Evolutionary conservation across 2,797 vertebrate species (phyloP).

Genomic region (Hippoglossus hippoglossus): DNA sequence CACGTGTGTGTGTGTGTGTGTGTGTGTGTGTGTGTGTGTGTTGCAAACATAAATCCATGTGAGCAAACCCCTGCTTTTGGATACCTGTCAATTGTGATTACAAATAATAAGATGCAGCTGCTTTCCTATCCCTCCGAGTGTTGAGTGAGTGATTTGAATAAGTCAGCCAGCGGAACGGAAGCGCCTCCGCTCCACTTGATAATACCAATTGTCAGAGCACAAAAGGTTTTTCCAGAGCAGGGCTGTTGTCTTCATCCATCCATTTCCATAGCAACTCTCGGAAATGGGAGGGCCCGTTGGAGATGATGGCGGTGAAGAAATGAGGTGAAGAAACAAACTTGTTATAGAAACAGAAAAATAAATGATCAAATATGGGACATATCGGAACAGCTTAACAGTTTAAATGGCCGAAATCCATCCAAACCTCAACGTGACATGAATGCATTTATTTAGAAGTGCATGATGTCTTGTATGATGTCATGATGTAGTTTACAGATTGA

Average conservation of each 20-base stretch:
- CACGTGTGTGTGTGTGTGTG: background rate
- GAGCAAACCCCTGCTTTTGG: constrained; percentile 29
- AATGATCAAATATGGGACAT: no score
- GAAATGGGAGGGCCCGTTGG: constrained; percentile 23
- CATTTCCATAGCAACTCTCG: constrained; percentile 52
- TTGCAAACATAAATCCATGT: constrained; percentile 18
- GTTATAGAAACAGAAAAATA: no score
- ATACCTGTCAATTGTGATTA: constrained; percentile 66
- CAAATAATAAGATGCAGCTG: constrained; percentile 39
- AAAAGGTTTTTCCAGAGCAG: constrained; percentile 50
- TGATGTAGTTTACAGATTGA: background rate
- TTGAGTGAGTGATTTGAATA: constrained; percentile 52
- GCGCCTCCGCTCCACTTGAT: constrained; percentile 33
- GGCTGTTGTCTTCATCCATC: constrained; percentile 41
- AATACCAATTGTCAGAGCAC: constrained; percentile 47
- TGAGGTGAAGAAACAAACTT: constrained; percentile 28
- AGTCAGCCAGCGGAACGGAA: constrained; percentile 48
- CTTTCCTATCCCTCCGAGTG: constrained; percentile 34
- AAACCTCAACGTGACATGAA: background rate
- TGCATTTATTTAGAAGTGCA: no score
- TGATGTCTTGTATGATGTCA: no score
- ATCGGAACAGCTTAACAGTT: no score
- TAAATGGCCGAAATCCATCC: background rate
- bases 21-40: constrained; percentile 3
- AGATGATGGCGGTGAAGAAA: constrained; percentile 45